Evolutionary conservation across 2,797 vertebrate species (phyloP), one percentile per base, ranked within the genome.

Genomic region (Florisuga fusca): DNA sequence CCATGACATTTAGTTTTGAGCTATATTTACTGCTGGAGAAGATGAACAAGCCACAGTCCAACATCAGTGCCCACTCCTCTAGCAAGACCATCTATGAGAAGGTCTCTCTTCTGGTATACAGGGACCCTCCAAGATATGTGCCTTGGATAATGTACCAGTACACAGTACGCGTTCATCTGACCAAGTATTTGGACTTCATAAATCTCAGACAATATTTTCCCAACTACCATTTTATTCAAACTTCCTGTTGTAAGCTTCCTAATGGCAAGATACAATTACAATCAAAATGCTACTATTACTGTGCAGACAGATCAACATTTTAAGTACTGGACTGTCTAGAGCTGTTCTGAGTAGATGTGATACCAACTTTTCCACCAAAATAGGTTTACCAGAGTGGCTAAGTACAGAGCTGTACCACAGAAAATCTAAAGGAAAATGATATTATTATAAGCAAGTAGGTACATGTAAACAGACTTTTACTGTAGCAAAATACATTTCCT

Each of bases 51-150:
- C 4, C 22, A 45, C 21, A 14, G 36, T 51, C 23, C 46, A 54
- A 72, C 71, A 18, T 21, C 23, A 1, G 0, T 50, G 3, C 1
- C 33, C 54, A 12, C 6, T 84, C 6, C n/a, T 68, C 10, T 22
- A 48, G 3, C 3, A n/a, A 55, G 38, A 34, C 8, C 10, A 79
- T 68, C 23, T n/a, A 46, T 16, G 9, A 75, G 17, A 59, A 68
- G 3, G 3, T 45, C 23, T 55, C 58, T 73, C 26, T 82, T 16
- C 8, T 86, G 15, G 15, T 5, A 61, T 15, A 15, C 7, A 68
- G 34, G 4, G 8, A 34, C 3, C 8, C 23, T 62, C 33, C 12
- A 31, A 14, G 3, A 3, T 20, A 10, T 3, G 8, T 31, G 31
- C 5, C 54, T 72, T 64, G 34, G 7, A 18, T 64, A 26, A 34